Percentiles rank a stretch among this genome's conserved stretches.
Evolutionary conservation across 1,140 invertebrate genomes (phyloP).

Genomic region (Drosophila bocki): DNA sequence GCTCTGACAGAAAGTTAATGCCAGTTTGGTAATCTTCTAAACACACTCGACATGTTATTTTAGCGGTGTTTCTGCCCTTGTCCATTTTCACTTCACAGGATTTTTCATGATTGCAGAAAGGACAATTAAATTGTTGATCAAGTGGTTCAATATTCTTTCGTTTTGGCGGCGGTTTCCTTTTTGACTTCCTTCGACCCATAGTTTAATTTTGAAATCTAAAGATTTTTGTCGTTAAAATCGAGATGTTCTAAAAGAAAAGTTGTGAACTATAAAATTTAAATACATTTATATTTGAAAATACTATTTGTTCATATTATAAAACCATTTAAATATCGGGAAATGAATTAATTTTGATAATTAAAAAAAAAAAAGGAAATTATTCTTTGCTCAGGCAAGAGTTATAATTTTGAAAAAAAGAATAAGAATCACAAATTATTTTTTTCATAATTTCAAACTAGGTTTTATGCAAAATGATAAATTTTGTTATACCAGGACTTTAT

Average conservation of each 20-base stretch:
- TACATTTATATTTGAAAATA: no score
- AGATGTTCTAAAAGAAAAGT: background rate
- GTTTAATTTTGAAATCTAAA: no score
- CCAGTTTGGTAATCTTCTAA: conserved; percentile 98
- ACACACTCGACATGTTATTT: conserved; percentile 97
- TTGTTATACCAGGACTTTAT: background rate
- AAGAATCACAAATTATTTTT: no score
- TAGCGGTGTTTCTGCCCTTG: conserved; percentile 95
- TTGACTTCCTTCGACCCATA: conserved; percentile 98
- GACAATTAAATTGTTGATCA: conserved; percentile 98
- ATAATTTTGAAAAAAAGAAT: no score
- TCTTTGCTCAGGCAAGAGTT: no score
- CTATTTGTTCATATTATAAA: no score
- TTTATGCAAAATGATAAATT: background rate
- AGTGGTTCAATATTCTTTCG: conserved; percentile 86
- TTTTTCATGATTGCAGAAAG: conserved; percentile 99
- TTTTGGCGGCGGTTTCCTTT: conserved; percentile 98
- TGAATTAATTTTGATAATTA: no score
- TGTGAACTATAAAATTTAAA: background rate
- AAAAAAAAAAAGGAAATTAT: no score
- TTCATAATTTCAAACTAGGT: background rate
- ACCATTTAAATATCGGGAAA: no score
- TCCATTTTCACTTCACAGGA: conserved; percentile 99
- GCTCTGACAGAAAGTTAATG: conserved; percentile 98
- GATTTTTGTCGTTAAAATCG: background rate